phyloP scores from a whole-genome alignment of 2,113 vertebrate genomes.

The Anolis carolinensis region DNA sequence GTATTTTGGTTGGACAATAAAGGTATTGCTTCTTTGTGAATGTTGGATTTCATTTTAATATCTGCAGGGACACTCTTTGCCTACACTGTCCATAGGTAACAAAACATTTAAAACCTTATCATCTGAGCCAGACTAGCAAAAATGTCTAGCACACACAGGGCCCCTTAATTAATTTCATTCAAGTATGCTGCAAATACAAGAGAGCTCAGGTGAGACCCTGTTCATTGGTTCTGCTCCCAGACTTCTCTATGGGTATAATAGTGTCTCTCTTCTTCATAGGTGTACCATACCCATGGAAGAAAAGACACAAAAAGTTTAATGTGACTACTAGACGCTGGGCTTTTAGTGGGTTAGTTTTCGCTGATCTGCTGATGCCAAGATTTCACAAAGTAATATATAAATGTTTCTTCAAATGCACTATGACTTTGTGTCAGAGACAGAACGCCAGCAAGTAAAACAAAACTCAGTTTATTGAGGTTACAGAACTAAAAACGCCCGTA shows the following conservation, averaged over 20 bases:
- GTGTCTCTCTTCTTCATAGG: not conserved
- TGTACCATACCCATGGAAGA: not conserved
- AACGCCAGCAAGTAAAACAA: no score
- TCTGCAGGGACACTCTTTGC: no score
- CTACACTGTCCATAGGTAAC: not conserved
- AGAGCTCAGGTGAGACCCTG: not conserved
- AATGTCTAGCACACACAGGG: not conserved
- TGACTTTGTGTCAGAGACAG: no score
- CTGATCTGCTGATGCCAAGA: not conserved
- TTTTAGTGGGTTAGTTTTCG: not conserved
- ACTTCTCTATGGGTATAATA: not conserved
- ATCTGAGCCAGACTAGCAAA: not conserved
- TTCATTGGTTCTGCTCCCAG: not conserved
- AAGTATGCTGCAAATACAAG: not conserved
- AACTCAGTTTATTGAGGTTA: no score
- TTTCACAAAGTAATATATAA: not conserved
- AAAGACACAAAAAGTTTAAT: not conserved
- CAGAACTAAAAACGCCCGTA: no score
- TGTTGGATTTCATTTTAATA: no score
- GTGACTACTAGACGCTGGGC: not conserved
- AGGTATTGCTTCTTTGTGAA: no score
- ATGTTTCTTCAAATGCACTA: no score
- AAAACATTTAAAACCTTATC: not conserved
- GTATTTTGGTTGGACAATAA: no score
- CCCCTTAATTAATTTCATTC: not conserved